Conservation (phyloP, 2,113 vertebrate species). For the Prochilodus magdalenae region DNA sequence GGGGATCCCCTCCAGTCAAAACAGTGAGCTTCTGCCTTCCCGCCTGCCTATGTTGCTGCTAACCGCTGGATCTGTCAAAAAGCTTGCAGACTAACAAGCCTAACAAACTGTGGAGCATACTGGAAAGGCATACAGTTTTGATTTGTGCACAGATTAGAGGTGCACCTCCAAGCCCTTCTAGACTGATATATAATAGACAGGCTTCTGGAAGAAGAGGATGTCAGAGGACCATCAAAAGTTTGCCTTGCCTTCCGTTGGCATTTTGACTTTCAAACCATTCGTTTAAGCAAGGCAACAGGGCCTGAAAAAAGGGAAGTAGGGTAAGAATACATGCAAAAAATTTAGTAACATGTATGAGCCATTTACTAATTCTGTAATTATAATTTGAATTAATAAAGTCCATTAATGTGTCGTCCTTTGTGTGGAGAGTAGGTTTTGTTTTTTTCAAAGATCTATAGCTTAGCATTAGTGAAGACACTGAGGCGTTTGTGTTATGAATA, state of each 20-base stretch:
- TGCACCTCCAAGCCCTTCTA: slow-evolving; percentile 2
- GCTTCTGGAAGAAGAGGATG: neutral
- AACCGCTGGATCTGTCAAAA: slow-evolving; percentile 22
- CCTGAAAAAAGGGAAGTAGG: too few relatives aligned
- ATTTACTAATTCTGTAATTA: neutral
- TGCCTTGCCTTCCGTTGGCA: neutral
- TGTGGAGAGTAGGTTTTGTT: neutral
- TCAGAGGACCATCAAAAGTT: neutral
- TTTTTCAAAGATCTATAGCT: neutral
- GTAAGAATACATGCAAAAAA: too few relatives aligned
- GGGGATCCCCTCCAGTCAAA: slow-evolving; percentile 72
- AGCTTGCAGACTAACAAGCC: slow-evolving; percentile 11
- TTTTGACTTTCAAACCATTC: neutral
- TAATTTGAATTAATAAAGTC: neutral
- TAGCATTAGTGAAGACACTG: neutral
- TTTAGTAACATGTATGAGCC: too few relatives aligned
- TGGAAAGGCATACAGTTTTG: neutral
- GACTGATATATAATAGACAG: neutral
- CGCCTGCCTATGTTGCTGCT: neutral
- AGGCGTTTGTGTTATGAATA: neutral
- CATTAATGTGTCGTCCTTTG: neutral
- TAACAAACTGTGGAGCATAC: neutral
- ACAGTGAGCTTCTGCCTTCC: slow-evolving; percentile 45
- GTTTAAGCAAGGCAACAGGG: too few relatives aligned
- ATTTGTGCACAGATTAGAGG: slow-evolving; percentile 25